Base-by-base conservation (phyloP, 2,113 vertebrate genomes). In the Morone chrysops region DNA sequence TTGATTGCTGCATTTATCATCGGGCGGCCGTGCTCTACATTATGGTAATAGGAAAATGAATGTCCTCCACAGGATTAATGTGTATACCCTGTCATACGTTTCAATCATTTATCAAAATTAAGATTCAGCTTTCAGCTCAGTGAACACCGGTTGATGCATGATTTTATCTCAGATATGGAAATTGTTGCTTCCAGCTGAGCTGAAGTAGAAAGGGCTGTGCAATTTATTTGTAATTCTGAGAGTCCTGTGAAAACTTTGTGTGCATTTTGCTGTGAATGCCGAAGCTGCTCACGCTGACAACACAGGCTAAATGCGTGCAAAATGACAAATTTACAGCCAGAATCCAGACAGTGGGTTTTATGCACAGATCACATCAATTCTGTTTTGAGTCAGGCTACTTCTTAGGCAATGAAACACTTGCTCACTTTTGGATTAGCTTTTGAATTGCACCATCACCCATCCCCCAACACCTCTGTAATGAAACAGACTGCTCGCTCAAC, bases 1-100 rank as follows among this genome's bases (percentile, higher is more conserved):
- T 94, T 94, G 94, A 95, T 95, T 95, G 92, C 93, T 80, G 93
- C 94, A 94, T 95, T 94, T 82, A 95, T 95, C 94, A 95, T 90
- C 68, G 75, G 84, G 77, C 77, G 86, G 89, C 86, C 80, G 87
- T 90, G 92, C 87, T 91, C 91, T 89, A 92, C 93, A 93, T 94
- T 94, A 95, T 94, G 94, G 90, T 95, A 95, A 95, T 94, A 91
- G 90, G 92, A 93, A 94, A 95, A 96, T 94, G 92, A 94, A 92
- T 93, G 93, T 92, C 94, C 92, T 94, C 92, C 80, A 71, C 87
- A 90, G 93, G 93, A 95, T 94, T 94, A 94, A 96, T 95, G 93
- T 84, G 92, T 93, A 90, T 94, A 93, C 90, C 90, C 90, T 93
- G 93, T 94, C 93, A 90, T 93, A 94, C 79, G 87, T 94, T 94